Evolutionary conservation across 2,113 vertebrate species (phyloP), one percentile per base, ranked within the genome.

Genomic region (Mungos mungo): DNA sequence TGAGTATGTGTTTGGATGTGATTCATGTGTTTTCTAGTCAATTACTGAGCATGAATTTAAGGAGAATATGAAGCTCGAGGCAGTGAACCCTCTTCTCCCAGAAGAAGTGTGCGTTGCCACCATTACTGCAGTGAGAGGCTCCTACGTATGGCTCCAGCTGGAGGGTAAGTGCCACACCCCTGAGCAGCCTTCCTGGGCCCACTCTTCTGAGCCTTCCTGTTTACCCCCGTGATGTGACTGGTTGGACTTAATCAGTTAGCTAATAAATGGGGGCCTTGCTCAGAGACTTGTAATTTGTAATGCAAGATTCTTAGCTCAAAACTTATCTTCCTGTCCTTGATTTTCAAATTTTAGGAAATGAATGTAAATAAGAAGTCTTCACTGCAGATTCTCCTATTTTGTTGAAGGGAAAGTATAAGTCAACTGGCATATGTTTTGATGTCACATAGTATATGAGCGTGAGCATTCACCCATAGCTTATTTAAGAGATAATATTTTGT

Each of bases 21-120:
- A 68, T 93, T 87, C 2, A 38, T 63, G 94, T 77, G 80, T 97
- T 94, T 85, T 97, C 76, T 98, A 99, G 99, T 99, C 99, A 82
- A 98, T 98, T 97, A 98, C 98, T 97, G 99, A 99, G 86, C 99
- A 99, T 97, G 99, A 99, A 95, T 99, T 99, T 98, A 99, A 99
- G 98, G 99, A 99, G 97, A 99, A 99, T 95, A 99, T 99, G 99
- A 99, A 99, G 98, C 99, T 99, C 35, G 99, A 99, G 98, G 99
- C 99, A 8, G 99, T 99, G 98, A 99, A 99, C 98, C 99, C 99
- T 3, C 98, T 99, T 97, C 99, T 99, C 87, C 99, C 99, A 19
- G 99, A 99, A 98, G 99, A 99, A 98, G 99, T 99, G 92, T 99
- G 99, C 35, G 99, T 99, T 97, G 99, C 99, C 50, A 99, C 99